phyloP scores from a whole-genome alignment of 2,888 invertebrate species.

The Pyrrhia umbra region DNA sequence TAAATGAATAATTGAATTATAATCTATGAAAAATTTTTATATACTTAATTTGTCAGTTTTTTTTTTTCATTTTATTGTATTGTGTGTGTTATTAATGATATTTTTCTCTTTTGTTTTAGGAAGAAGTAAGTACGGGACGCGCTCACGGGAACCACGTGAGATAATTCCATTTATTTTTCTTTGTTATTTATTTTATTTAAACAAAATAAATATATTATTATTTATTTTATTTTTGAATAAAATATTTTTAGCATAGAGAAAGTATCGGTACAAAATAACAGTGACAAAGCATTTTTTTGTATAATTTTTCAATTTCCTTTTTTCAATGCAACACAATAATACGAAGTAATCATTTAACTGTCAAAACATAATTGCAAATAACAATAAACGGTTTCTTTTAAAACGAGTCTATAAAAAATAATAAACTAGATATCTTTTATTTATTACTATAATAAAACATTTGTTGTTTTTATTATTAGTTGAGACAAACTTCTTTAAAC shows the following conservation, averaged over 20 bases:
- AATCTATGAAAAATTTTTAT: no score
- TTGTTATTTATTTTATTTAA: constrained; percentile 33
- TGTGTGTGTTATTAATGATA: constrained; percentile 31
- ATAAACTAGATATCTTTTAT: not conserved
- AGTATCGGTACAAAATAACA: no score
- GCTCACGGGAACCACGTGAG: constrained; percentile 85
- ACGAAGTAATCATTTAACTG: not conserved
- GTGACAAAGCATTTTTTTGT: no score
- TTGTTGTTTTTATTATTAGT: not conserved
- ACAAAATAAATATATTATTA: constrained; percentile 6
- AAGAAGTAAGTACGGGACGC: constrained; percentile 89
- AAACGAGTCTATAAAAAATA: not conserved
- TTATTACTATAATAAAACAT: constrained; percentile 1
- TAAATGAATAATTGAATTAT: no score
- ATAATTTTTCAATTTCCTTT: no score
- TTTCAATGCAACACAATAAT: no score
- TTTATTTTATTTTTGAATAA: constrained; percentile 22
- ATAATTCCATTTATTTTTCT: constrained; percentile 76
- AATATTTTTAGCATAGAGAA: not conserved
- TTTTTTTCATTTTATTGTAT: not conserved
- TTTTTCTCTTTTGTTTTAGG: constrained; percentile 88
- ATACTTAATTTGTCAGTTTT: no score
- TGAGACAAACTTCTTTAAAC: constrained; percentile 19
- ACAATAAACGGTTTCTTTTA: not conserved
- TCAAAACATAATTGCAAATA: not conserved